These are phyloP conservation scores for Chouioia cunea DNA, from an alignment of 2,888 invertebrate species.

Conservation along the genomic window DNA sequence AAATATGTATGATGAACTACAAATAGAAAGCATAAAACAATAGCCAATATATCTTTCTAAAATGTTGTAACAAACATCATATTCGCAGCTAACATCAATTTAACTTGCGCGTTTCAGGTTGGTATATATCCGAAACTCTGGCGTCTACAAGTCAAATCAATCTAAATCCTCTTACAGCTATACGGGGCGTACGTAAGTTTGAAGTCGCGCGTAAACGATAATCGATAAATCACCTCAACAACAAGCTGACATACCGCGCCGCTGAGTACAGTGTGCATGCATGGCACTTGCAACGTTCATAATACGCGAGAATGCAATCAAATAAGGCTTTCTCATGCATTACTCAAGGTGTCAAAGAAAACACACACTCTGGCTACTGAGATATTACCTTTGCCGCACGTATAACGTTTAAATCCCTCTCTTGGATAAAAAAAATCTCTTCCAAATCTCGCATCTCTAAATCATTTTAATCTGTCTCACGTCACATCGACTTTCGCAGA, in stretches of 20 bases:
- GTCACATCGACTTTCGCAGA: not conserved
- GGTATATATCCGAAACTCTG: no score
- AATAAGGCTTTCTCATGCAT: conserved; percentile 17
- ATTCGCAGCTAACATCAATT: no score
- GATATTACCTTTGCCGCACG: conserved; percentile 2
- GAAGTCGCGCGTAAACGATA: no score
- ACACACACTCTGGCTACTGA: conserved; percentile 14
- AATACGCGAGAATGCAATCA: conserved; percentile 17
- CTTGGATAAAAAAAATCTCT: not conserved
- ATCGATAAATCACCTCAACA: no score
- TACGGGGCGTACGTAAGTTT: not conserved
- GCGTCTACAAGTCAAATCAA: not conserved
- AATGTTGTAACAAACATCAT: no score
- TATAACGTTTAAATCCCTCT: conserved; percentile 7
- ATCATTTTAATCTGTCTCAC: conserved; percentile 8
- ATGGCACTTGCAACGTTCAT: conserved; percentile 5
- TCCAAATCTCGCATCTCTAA: conserved; percentile 2
- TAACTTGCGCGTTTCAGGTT: no score
- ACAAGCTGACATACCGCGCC: no score
- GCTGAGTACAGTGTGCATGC: no score
- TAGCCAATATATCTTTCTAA: no score
- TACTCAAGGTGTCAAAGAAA: conserved; percentile 24
- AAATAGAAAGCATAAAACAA: no score
- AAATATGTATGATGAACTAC: no score
- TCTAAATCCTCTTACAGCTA: conserved; percentile 22